Percentiles rank a stretch among this genome's conserved stretches.
These are phyloP conservation scores for Gasterosteus nipponicus DNA, from an alignment of 2,113 vertebrate genomes.

Conservation along the genomic window DNA sequence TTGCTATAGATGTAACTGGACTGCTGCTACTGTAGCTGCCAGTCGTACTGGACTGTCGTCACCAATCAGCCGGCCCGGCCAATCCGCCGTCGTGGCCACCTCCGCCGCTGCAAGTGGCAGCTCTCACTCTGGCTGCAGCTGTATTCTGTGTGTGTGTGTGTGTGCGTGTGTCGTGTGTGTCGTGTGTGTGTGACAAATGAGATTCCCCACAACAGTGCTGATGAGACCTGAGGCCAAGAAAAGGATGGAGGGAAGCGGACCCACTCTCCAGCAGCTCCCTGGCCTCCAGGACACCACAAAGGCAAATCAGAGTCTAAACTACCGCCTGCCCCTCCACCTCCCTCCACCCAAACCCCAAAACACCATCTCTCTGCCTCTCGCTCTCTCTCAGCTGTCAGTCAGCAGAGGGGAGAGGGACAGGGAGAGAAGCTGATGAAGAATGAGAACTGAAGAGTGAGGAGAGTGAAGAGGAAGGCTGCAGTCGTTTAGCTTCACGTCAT, in stretches of 20 bases:
- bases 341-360: constrained; percentile 42
- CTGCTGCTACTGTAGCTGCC: constrained; percentile 87
- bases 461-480: constrained; percentile 8
- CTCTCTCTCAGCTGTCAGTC: constrained; percentile 61
- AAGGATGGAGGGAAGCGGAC: constrained; percentile 61
- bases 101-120: constrained; percentile 87
- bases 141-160: constrained; percentile 50
- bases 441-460: neutral
- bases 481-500: constrained; percentile 44
- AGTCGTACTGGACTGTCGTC: constrained; percentile 82
- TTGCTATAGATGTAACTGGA: constrained; percentile 26
- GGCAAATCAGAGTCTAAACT: constrained; percentile 70
- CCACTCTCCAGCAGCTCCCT: constrained; percentile 72
- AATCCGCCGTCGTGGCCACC: constrained; percentile 78
- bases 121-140: constrained; percentile 80
- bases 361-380: constrained; percentile 43
- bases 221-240: constrained; percentile 83
- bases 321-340: neutral
- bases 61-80: constrained; percentile 74
- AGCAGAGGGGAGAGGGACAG: constrained; percentile 9
- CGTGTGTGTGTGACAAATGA: constrained; percentile 83
- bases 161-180: constrained; percentile 59
- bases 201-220: constrained; percentile 85
- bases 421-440: constrained; percentile 19
- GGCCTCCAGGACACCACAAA: constrained; percentile 84